Evolutionary conservation across 1,140 invertebrate species (phyloP).

Genomic region (Lutraria rhynchaena): DNA sequence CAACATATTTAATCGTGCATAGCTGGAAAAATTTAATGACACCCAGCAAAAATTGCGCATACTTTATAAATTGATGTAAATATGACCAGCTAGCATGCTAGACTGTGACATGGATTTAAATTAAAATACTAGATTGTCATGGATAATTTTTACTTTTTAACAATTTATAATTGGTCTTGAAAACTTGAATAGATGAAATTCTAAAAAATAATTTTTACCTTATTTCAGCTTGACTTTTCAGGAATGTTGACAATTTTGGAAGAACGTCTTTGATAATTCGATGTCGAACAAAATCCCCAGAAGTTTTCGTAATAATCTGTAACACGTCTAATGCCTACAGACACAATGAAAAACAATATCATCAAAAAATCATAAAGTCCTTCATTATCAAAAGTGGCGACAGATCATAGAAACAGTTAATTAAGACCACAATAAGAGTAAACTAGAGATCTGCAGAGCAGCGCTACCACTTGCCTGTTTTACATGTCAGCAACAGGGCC

Average conservation of each 20-base stretch:
- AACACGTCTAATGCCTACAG: slow-evolving; percentile 65
- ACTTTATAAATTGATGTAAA: background rate
- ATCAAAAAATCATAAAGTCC: too few species aligned
- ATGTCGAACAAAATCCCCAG: slow-evolving; percentile 74
- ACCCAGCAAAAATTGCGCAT: background rate
- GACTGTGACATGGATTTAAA: background rate
- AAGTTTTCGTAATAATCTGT: slow-evolving; percentile 56
- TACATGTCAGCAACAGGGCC: too few species aligned
- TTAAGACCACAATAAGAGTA: too few species aligned
- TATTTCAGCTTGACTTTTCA: slow-evolving; percentile 68
- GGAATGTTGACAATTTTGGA: slow-evolving; percentile 67
- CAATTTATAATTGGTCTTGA: too few species aligned
- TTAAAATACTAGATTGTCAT: background rate
- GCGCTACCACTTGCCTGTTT: too few species aligned
- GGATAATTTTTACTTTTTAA: background rate
- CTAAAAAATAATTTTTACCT: slow-evolving; percentile 65
- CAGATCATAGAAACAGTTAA: too few species aligned
- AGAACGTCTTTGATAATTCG: slow-evolving; percentile 73
- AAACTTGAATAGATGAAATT: too few species aligned
- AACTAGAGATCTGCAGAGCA: too few species aligned
- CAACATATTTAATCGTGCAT: too few species aligned
- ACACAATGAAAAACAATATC: too few species aligned
- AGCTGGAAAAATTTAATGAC: background rate
- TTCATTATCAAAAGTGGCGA: too few species aligned
- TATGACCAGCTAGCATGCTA: background rate